These are phyloP conservation scores for Idaea biselata DNA, from an alignment of 2,888 invertebrate genomes.

Conservation along the genomic window DNA sequence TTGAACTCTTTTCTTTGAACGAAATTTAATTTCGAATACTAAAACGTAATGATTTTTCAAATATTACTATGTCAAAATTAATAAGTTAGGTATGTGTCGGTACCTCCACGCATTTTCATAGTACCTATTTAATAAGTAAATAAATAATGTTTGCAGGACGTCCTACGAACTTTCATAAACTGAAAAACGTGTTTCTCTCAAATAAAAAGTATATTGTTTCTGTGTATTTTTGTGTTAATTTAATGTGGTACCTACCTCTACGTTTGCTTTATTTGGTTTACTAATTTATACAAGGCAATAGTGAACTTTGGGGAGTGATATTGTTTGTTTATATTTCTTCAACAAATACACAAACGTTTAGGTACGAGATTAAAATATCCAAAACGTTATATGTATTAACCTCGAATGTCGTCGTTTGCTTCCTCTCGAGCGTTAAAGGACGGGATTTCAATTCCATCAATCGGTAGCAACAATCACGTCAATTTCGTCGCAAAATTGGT, in stretches of 20 bases:
- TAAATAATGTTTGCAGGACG: too few species aligned
- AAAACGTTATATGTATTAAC: conserved; percentile 26
- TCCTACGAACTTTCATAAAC: background rate
- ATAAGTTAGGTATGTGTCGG: too few species aligned
- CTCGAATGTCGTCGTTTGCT: conserved; percentile 21
- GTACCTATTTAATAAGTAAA: background rate
- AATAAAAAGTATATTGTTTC: background rate
- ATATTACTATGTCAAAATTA: too few species aligned
- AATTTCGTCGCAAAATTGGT: conserved; percentile 48
- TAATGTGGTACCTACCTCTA: background rate
- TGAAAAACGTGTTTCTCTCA: background rate
- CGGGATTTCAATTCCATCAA: conserved; percentile 37
- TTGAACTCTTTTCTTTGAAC: conserved; percentile 66
- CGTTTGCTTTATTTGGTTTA: background rate
- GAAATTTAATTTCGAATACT: conserved; percentile 4
- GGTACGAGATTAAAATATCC: conserved; percentile 5
- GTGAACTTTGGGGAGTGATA: background rate
- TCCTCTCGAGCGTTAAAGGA: conserved; percentile 18
- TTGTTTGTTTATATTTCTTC: background rate
- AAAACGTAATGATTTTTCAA: background rate
- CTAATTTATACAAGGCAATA: background rate
- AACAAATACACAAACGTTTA: background rate
- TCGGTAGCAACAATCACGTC: conserved; percentile 44
- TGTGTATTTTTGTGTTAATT: background rate
- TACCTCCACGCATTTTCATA: background rate